Conservation (phyloP, 1,140 invertebrate species). For the Drosophila baimaii region DNA sequence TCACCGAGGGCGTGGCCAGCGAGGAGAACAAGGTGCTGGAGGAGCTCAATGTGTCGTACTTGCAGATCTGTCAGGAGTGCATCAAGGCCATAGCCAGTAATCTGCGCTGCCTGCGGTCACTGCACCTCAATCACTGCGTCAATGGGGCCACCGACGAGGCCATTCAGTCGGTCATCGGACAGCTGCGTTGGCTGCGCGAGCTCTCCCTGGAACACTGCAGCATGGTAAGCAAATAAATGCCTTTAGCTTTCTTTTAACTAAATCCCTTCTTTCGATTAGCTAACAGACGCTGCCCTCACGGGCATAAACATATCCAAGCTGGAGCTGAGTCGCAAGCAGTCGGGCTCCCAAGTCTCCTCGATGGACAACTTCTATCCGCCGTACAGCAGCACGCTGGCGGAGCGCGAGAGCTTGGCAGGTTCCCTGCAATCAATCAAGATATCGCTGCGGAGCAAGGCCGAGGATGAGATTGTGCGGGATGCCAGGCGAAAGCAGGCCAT, state of each 20-base stretch:
- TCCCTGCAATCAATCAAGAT: constrained; percentile 85
- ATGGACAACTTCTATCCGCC: constrained; percentile 61
- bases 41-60: constrained; percentile 87
- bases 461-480: constrained; percentile 88
- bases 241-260: no score
- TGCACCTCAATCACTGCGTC: constrained; percentile 89
- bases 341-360: constrained; percentile 33
- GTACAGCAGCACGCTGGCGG: constrained; percentile 64
- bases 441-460: constrained; percentile 87
- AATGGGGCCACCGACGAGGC: constrained; percentile 88
- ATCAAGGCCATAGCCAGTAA: constrained; percentile 86
- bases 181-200: constrained; percentile 86
- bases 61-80: constrained; percentile 87
- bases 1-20: constrained; percentile 86
- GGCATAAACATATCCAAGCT: constrained; percentile 85
- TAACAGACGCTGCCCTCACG: constrained; percentile 88
- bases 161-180: constrained; percentile 87
- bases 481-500: constrained; percentile 87
- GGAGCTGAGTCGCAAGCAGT: constrained; percentile 58
- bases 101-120: constrained; percentile 86
- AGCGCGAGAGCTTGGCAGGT: constrained; percentile 48
- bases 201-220: constrained; percentile 88
- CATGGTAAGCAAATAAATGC: constrained; percentile 84
- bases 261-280: constrained; percentile 20
- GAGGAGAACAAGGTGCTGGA: constrained; percentile 84